Percentiles rank a stretch among this genome's conserved stretches.
phyloP scores from a whole-genome alignment of 2,797 vertebrate genomes.

The Somateria mollissima region DNA sequence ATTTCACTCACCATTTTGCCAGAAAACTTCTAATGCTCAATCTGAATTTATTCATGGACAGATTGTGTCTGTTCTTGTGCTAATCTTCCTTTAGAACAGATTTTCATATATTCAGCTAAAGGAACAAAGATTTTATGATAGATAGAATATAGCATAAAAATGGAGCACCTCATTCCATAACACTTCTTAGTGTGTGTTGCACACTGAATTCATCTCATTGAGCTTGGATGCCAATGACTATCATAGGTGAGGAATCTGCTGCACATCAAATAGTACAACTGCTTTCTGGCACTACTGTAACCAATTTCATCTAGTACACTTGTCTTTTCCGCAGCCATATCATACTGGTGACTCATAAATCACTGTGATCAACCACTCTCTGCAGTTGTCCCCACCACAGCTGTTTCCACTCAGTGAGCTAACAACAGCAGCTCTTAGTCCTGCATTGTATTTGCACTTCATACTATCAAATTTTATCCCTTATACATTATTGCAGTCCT shows the following conservation, averaged over 20 bases:
- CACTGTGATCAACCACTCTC: neutral
- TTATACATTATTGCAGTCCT: neutral
- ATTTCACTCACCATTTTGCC: neutral
- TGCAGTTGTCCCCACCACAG: neutral
- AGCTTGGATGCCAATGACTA: neutral
- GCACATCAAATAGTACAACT: neutral
- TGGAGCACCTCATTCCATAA: neutral
- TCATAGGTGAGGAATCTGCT: neutral
- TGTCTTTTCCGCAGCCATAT: neutral
- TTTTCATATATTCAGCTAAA: neutral
- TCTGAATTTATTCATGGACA: neutral
- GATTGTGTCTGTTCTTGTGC: neutral
- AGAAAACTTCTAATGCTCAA: neutral
- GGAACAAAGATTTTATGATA: neutral
- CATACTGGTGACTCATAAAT: neutral
- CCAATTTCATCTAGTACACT: neutral
- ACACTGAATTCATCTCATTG: neutral
- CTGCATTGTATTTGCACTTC: neutral
- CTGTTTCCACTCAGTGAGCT: neutral
- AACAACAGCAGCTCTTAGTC: conserved; percentile 4
- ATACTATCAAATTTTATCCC: neutral
- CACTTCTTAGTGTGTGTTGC: neutral
- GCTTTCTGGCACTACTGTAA: neutral
- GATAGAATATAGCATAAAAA: neutral
- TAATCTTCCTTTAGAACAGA: neutral